Evolutionary conservation across 2,888 invertebrate genomes (phyloP).

Genomic region (Pristionchus japonicus): DNA sequence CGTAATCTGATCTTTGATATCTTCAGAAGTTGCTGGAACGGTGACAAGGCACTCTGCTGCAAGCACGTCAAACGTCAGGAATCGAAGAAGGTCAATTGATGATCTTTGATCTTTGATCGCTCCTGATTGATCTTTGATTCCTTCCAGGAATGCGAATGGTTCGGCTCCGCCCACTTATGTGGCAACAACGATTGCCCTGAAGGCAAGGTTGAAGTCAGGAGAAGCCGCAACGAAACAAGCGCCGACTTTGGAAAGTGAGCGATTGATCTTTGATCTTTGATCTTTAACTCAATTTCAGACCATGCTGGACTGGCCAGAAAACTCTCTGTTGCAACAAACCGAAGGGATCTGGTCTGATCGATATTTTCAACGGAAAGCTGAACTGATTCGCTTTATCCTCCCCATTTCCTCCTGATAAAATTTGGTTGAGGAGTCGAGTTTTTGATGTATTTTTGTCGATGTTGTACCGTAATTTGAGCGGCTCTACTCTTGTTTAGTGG

Average conservation of each 20-base stretch:
- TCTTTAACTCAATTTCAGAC: neutral
- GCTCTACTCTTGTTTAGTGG: too few relatives aligned
- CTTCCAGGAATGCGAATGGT: neutral
- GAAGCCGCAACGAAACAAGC: neutral
- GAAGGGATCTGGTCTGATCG: too few relatives aligned
- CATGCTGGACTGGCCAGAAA: neutral
- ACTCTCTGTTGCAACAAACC: neutral
- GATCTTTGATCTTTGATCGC: neutral
- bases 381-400: too few relatives aligned
- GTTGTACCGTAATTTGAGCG: too few relatives aligned
- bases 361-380: too few relatives aligned
- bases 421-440: too few relatives aligned
- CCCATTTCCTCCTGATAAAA: too few relatives aligned
- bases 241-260: neutral
- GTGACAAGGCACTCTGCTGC: neutral
- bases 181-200: neutral
- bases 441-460: too few relatives aligned
- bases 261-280: too few relatives aligned
- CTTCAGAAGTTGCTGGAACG: neutral
- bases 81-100: neutral
- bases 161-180: neutral
- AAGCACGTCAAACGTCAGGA: neutral
- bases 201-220: neutral
- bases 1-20: too few relatives aligned
- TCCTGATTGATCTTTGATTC: too few relatives aligned